phyloP scores from a whole-genome alignment of 2,888 invertebrate species.

The Callyntrura sp. region DNA sequence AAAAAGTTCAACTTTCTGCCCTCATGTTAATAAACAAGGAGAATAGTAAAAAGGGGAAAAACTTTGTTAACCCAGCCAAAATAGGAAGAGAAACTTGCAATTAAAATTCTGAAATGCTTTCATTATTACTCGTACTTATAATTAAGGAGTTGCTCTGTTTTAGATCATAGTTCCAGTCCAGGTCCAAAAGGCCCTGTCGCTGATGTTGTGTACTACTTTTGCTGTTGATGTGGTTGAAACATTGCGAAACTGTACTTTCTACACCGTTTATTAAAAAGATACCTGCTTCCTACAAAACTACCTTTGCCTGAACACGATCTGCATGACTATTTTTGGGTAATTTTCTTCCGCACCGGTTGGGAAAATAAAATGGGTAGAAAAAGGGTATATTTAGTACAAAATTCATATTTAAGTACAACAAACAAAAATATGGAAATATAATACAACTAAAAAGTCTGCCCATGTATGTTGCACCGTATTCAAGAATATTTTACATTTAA shows the following conservation, averaged over 20 bases:
- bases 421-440: not conserved
- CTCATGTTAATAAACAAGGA: not conserved
- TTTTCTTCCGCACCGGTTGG: no score
- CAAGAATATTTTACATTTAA: constrained; percentile 42
- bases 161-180: constrained; percentile 42
- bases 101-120: constrained; percentile 73
- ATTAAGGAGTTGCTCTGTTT: constrained; percentile 59
- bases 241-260: not conserved
- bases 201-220: no score
- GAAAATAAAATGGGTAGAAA: no score
- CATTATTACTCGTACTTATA: constrained; percentile 70
- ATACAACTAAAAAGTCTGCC: no score
- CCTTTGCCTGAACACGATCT: no score
- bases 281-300: not conserved
- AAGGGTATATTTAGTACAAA: no score
- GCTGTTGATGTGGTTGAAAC: no score
- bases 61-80: constrained; percentile 50
- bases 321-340: no score
- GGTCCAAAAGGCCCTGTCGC: no score
- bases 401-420: not conserved
- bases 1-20: not conserved
- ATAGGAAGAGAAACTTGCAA: constrained; percentile 67
- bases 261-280: not conserved
- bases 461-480: not conserved
- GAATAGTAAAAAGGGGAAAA: not conserved